Evolutionary conservation across 2,797 vertebrate species (phyloP), one percentile per base, ranked within the genome.

Genomic region (Spondyliosoma cantharus): DNA sequence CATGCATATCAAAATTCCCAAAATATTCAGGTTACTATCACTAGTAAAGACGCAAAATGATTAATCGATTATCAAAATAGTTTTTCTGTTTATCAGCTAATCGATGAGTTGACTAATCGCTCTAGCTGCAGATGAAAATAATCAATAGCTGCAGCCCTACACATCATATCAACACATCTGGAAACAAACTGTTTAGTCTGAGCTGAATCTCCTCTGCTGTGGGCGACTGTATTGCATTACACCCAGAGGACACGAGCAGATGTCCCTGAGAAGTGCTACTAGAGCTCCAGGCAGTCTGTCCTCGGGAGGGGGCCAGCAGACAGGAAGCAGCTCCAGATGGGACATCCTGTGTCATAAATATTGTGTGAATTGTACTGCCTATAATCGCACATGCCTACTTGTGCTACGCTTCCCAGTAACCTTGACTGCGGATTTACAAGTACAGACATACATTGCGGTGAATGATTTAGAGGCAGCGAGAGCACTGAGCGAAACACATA

Each of bases 271-370:
- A 91, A 86, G 86, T 76, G 71, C 84, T 87, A 72, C 86, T 72
- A 60, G 59, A 70, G 82, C 84, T 85, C 71, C 80, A 81, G 70
- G 20, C 79, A 61, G 86, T 68, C 58, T 52, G 7, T 91, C 80
- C 91, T 86, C 75, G 64, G 4, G 19, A 16, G 53, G 9, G 78
- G 8, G 50, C 7, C 65, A 48, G 86, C 82, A 65, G 86, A 85
- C 80, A 82, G 91, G 92, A 93, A 94, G 86, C 81, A 62, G 49
- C 84, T 87, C 90, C 93, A 93, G 91, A 92, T 94, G 93, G 91
- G 88, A 89, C 90, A 90, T 94, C 90, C 92, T 90, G 89, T 82
- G 77, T 93, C 87, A 92, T 94, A 93, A 93, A 94, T 93, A 91
- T 84, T 83, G 81, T 87, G 86, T 86, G 90, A 91, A 92, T 88